Conservation (phyloP, 1,140 invertebrate species). For the Musca vetustissima region DNA sequence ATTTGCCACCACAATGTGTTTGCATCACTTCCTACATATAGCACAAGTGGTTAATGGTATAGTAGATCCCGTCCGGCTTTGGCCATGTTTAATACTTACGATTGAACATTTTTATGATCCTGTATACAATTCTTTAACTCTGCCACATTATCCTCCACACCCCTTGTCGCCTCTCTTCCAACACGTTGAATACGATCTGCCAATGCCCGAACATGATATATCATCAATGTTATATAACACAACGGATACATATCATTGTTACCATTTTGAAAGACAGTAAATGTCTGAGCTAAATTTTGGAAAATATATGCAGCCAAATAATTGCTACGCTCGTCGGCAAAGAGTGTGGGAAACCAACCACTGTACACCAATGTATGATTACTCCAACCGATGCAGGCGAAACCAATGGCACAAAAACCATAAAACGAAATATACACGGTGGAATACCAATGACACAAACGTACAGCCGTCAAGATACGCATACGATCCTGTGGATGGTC, state of each 20-base stretch:
- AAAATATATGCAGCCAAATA: conserved; percentile 15
- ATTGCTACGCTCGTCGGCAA: not conserved
- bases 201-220: conserved; percentile 17
- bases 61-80: too few relatives aligned
- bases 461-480: conserved; percentile 5
- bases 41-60: too few relatives aligned
- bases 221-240: conserved; percentile 25
- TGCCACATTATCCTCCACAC: conserved; percentile 20
- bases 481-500: conserved; percentile 4
- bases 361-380: conserved; percentile 20
- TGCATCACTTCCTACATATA: too few relatives aligned
- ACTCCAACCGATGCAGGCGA: conserved; percentile 21
- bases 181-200: conserved; percentile 18
- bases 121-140: conserved; percentile 20
- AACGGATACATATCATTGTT: conserved; percentile 28
- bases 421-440: conserved; percentile 9
- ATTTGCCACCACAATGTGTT: too few relatives aligned
- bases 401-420: conserved; percentile 15
- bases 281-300: conserved; percentile 17
- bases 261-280: conserved; percentile 23
- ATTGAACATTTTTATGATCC: conserved; percentile 25
- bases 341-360: conserved; percentile 19
- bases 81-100: too few relatives aligned
- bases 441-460: conserved; percentile 14
- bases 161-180: not conserved